A percentile compares a stretch with the other conserved stretches of the same genome.
phyloP scores from a whole-genome alignment of 2,113 vertebrate species.

The Psammodynastes pulverulentus region DNA sequence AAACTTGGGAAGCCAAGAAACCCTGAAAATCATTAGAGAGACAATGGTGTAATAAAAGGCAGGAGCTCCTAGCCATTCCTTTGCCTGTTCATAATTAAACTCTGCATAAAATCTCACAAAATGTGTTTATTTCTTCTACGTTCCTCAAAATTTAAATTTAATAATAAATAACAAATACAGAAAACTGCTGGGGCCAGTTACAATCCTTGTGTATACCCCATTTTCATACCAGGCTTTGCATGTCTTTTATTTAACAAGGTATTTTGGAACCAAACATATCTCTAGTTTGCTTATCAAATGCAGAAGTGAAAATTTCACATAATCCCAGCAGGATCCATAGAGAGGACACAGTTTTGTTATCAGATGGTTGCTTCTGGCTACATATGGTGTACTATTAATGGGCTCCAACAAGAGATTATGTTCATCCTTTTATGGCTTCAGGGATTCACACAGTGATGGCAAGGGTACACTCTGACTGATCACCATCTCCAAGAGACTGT shows the following conservation, averaged over 20 bases:
- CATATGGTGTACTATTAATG: neutral
- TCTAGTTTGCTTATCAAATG: fast-evolving
- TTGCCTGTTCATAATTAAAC: neutral
- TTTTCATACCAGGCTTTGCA: neutral
- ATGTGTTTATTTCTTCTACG: neutral
- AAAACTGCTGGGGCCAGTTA: neutral
- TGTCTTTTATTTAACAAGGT: neutral
- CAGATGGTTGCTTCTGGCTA: neutral
- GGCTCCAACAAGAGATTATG: neutral
- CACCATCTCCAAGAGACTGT: neutral
- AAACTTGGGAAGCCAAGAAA: neutral
- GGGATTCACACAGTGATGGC: neutral
- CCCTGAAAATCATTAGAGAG: neutral
- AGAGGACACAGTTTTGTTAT: neutral
- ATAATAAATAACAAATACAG: neutral
- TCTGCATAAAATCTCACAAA: neutral
- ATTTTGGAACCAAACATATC: neutral
- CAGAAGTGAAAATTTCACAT: neutral
- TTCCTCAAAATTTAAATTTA: neutral
- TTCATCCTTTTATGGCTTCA: slow-evolving; percentile 2
- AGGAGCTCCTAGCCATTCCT: neutral
- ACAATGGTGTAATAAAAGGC: neutral
- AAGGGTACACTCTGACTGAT: slow-evolving; percentile 2
- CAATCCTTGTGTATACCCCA: neutral
- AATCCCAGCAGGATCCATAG: neutral